Evolutionary conservation across 1,140 invertebrate species (phyloP), one percentile per base, ranked within the genome.

Genomic region (Nautilus pompilius): DNA sequence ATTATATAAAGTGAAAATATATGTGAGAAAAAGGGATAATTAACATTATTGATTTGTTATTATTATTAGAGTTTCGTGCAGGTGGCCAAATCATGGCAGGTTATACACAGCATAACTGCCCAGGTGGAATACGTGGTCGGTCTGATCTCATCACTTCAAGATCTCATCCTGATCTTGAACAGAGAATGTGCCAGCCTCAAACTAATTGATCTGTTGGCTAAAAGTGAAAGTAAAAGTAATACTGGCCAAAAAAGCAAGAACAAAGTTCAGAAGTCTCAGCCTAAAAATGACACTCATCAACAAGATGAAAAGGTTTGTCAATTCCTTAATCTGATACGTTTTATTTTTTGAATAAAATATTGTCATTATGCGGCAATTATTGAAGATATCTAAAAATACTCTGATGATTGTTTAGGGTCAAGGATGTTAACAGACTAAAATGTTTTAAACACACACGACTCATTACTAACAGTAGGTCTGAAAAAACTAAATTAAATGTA

Each of bases 81-180:
- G 48, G 45, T 76, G 3, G 72, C 65, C 8, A 75, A 77, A 28
- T 62, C 71, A 15, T 80, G 78, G 78, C 60, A 68, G 26, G 68
- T 80, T 67, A 62, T 76, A 26, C 75, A 80, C 67, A 73, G 73
- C 28, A 65, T 75, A 36, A 74, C 73, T 13, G 72, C 61, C 2
- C 70, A 74, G 58, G 65, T 75, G 5, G 75, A 77, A 49, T 80
- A 78, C 61, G 58, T 74, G 3, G 67, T 70, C 20, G 57, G 46
- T 33, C 62, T 78, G 49, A 68, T 70, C 34, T 63, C 71, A 33
- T 58, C 72, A 2, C 59, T 80, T 29, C 73, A 74, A 36, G 78
- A 80, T 26, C 63, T 80, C 5, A 65, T 74, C 15, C 62, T 66
- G 17, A 65, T 73, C 60, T 62, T 56, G 59, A 15, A 34, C 41